Conservation (phyloP, 1,140 invertebrate genomes). For the Anthonomus grandis region DNA sequence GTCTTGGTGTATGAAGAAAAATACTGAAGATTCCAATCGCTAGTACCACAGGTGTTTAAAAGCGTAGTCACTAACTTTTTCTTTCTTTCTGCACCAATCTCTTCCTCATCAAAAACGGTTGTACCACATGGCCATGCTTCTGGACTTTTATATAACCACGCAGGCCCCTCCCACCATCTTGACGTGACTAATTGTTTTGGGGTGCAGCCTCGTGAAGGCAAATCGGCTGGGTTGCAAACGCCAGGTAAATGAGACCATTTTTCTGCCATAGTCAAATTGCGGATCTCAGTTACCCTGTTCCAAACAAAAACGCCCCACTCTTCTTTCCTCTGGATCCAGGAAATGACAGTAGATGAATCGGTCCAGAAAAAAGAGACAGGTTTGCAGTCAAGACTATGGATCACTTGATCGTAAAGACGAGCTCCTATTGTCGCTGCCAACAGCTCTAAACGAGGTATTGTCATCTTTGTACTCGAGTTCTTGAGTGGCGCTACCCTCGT, state of each 20-base stretch:
- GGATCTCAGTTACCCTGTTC: conserved; percentile 42
- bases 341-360: conserved; percentile 28
- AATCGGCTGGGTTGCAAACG: conserved; percentile 46
- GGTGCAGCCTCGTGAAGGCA: conserved; percentile 39
- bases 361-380: neutral
- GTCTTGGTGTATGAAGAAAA: no score
- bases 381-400: neutral
- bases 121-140: conserved; percentile 32
- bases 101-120: neutral
- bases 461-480: conserved; percentile 15
- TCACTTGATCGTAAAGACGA: conserved; percentile 3
- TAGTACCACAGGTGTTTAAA: no score
- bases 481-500: conserved; percentile 32
- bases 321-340: conserved; percentile 32
- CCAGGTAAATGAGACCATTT: conserved; percentile 47
- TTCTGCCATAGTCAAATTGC: conserved; percentile 31
- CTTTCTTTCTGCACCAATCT: neutral
- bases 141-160: conserved; percentile 33
- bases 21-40: no score
- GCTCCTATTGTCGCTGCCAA: conserved; percentile 23
- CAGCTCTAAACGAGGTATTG: conserved; percentile 39
- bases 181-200: conserved; percentile 24
- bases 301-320: conserved; percentile 37
- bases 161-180: conserved; percentile 34
- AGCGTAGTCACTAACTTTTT: neutral